A percentile compares a stretch with the other conserved stretches of the same genome.
These are phyloP conservation scores for Cardiocondyla obscurior DNA, from an alignment of 1,140 invertebrate species.

Conservation along the genomic window DNA sequence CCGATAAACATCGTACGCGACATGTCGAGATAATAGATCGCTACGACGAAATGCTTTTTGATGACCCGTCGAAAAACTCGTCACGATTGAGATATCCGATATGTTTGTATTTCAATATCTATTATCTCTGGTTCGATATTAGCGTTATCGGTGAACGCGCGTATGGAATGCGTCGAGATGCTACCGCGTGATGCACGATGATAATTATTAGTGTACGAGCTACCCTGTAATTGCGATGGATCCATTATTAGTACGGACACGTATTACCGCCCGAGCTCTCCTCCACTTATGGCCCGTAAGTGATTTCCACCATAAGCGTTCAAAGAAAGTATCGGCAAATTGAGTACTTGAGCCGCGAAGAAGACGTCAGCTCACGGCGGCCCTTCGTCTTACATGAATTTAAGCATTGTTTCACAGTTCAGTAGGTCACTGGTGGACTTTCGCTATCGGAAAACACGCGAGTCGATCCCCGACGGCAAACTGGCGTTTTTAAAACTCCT, in stretches of 20 bases:
- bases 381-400: slow-evolving; percentile 42
- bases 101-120: background rate
- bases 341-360: slow-evolving; percentile 57
- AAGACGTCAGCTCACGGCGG: slow-evolving; percentile 59
- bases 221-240: slow-evolving; percentile 62
- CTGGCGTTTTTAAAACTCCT: background rate
- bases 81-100: background rate
- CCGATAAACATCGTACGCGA: background rate
- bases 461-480: background rate
- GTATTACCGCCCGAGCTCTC: slow-evolving; percentile 65
- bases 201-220: slow-evolving; percentile 64
- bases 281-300: slow-evolving; percentile 62
- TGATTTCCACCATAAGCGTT: slow-evolving; percentile 64
- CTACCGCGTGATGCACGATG: slow-evolving; percentile 42
- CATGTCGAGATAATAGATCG: background rate
- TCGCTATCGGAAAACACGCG: background rate
- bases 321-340: slow-evolving; percentile 64
- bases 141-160: slow-evolving; percentile 43
- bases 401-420: slow-evolving; percentile 36
- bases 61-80: background rate
- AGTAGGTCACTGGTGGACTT: background rate
- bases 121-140: slow-evolving; percentile 9
- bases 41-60: background rate
- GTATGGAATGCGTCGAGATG: background rate
- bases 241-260: slow-evolving; percentile 68